Evolutionary conservation across 1,140 invertebrate species (phyloP), one percentile per base, ranked within the genome.

Genomic region (Brachionus rubens): DNA sequence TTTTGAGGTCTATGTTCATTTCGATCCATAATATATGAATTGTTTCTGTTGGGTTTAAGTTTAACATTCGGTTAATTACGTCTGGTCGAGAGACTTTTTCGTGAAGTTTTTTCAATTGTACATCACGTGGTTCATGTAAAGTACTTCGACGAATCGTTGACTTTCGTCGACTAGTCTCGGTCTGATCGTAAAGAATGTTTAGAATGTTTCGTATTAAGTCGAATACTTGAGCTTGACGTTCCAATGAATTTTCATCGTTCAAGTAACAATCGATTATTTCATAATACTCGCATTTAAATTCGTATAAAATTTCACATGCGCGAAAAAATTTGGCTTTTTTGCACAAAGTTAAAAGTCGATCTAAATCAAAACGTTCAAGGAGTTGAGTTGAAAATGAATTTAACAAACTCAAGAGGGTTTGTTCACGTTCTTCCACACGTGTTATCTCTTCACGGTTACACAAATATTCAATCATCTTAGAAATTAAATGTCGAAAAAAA

Each of bases 351-450:
- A 91, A 80, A 12, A 91, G 83, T 78, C 84, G 83, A 21, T 86
- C 82, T 72, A 85, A 83, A 62, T 87, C 84, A 85, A 89, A 89
- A 80, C 24, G 84, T 81, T 3, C 92, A 80, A 78, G 90, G 90
- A 50, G 90, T 89, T 75, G 72, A 36, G 21, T 56, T 30, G 21
- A 75, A 2, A 75, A 36, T 16, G 16, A 26, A 30, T 75, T 54
- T 41, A 59, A 30, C 1, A 75, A 19, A 81, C 91, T 90, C 65
- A 93, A 82, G 80, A 92, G 85, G 4, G 91, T 90, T 79, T 91
- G 91, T 82, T 94, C 91, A 56, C 91, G 86, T 80, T 93, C 91
- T 78, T 89, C 88, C 72, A 88, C 86, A 52, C 88, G 84, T 46
- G 87, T 84, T 59, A 46, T 26, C 77, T 87, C 85, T 79, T 88